phyloP scores from a whole-genome alignment of 2,888 invertebrate genomes.

The Zeuzera pyrina region DNA sequence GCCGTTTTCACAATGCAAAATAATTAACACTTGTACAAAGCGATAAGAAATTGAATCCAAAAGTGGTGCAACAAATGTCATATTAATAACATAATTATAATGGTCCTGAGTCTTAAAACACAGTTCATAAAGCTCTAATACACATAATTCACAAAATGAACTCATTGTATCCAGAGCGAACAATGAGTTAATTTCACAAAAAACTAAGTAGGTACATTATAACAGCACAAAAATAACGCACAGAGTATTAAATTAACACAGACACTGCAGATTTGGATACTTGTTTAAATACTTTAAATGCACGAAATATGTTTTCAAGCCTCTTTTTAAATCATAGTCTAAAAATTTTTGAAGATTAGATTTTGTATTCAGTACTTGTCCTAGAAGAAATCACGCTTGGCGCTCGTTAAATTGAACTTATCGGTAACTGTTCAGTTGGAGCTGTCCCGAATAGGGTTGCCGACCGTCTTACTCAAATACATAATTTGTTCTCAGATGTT shows the following conservation, averaged over 20 bases:
- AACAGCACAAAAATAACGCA: constrained; percentile 63
- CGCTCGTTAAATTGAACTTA: no score
- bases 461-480: no score
- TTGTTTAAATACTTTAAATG: no score
- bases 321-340: no score
- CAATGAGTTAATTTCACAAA: constrained; percentile 39
- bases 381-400: no score
- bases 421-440: no score
- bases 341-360: no score
- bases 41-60: constrained; percentile 32
- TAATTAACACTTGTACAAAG: constrained; percentile 42
- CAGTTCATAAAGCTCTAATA: constrained; percentile 62
- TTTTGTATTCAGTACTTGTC: no score
- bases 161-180: no score
- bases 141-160: constrained; percentile 37
- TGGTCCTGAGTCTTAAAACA: constrained; percentile 69
- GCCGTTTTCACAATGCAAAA: constrained; percentile 42
- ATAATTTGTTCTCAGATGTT: no score
- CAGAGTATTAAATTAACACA: constrained; percentile 49
- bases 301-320: no score
- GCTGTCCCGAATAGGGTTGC: no score
- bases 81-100: constrained; percentile 37
- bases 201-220: constrained; percentile 40
- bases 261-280: constrained; percentile 57
- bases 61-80: constrained; percentile 51